These are phyloP conservation scores for Hemicrepidius hirtus DNA, from an alignment of 2,888 invertebrate genomes.

Conservation along the genomic window DNA sequence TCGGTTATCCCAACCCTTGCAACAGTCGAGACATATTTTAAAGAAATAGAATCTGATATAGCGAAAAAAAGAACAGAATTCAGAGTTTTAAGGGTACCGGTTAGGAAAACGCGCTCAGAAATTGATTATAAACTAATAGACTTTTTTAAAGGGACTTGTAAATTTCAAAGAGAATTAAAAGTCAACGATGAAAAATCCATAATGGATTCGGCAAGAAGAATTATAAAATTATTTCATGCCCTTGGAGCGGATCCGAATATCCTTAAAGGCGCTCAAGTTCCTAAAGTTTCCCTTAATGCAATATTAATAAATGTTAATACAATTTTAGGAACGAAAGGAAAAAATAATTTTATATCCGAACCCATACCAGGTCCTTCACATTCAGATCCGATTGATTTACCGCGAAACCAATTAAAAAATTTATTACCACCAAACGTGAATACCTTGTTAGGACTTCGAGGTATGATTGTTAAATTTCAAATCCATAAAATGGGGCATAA, in stretches of 20 bases:
- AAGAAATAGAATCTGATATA: neutral
- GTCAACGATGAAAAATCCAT: conserved; percentile 1
- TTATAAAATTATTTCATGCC: conserved; percentile 41
- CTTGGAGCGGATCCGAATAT: neutral
- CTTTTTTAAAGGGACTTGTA: conserved; percentile 53
- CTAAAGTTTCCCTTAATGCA: neutral
- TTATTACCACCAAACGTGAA: conserved; percentile 59
- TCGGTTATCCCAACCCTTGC: neutral
- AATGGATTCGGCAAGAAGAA: conserved; percentile 21
- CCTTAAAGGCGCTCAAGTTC: neutral
- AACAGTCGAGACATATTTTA: neutral
- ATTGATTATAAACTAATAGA: conserved; percentile 47
- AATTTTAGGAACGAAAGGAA: neutral
- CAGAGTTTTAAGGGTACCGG: conserved; percentile 1
- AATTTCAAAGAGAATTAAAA: conserved; percentile 40
- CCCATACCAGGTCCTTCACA: neutral
- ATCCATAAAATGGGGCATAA: conserved; percentile 48
- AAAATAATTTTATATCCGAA: too few species aligned
- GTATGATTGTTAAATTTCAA: conserved; percentile 57
- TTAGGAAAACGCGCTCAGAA: neutral
- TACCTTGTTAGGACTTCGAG: conserved; percentile 58
- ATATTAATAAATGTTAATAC: neutral
- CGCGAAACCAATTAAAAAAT: neutral
- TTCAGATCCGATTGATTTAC: neutral
- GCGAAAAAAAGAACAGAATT: neutral